phyloP scores from a whole-genome alignment of 2,888 invertebrate genomes.

The Pseudeuparius sepicola region DNA sequence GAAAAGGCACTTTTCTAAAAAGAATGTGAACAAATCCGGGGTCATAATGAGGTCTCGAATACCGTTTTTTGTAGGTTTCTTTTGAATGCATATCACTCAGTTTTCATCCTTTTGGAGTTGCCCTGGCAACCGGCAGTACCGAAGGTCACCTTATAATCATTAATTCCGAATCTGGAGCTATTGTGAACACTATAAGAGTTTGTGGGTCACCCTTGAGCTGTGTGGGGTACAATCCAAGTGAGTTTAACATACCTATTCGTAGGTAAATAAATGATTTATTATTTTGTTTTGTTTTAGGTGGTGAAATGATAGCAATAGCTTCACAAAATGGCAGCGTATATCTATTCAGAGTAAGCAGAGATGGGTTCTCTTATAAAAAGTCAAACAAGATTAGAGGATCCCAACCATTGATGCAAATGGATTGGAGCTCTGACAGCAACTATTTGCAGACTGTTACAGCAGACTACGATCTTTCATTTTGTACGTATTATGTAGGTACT shows the following conservation, averaged over 20 bases:
- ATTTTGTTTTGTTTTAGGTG: constrained; percentile 47
- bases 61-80: constrained; percentile 50
- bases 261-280: constrained; percentile 1
- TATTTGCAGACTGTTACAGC: constrained; percentile 83
- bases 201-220: constrained; percentile 82
- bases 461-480: constrained; percentile 81
- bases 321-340: constrained; percentile 83
- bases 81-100: constrained; percentile 82
- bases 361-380: constrained; percentile 84
- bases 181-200: constrained; percentile 75
- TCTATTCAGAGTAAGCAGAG: constrained; percentile 74
- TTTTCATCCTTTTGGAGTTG: constrained; percentile 81
- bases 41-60: no score
- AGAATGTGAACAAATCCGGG: no score
- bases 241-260: constrained; percentile 25
- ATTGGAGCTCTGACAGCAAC: constrained; percentile 86
- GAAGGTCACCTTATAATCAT: constrained; percentile 81
- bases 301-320: constrained; percentile 78
- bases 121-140: constrained; percentile 79
- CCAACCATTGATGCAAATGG: constrained; percentile 75
- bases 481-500: constrained; percentile 45
- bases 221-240: constrained; percentile 80
- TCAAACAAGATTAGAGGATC: constrained; percentile 80
- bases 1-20: no score
- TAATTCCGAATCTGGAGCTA: constrained; percentile 77